These are phyloP conservation scores for Mesitornis unicolor DNA, from an alignment of 2,113 vertebrate species.

Conservation along the genomic window DNA sequence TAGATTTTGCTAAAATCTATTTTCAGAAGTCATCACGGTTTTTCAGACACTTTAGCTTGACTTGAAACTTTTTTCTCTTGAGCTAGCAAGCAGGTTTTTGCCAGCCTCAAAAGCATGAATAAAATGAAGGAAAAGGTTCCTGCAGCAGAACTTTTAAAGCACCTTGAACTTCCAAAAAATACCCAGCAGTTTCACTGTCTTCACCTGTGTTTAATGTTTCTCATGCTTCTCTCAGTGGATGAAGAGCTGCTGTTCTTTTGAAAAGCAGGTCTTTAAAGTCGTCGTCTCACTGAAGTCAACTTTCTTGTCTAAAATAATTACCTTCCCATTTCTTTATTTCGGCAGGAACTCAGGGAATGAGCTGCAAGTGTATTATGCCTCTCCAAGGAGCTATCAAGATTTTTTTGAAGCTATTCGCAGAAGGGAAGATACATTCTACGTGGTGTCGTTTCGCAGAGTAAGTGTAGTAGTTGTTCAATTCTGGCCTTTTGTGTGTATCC, in stretches of 20 bases:
- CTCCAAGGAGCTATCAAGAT: conserved; percentile 84
- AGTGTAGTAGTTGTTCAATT: conserved; percentile 44
- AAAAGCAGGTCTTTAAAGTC: not conserved
- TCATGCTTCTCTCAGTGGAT: not conserved
- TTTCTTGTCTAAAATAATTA: not conserved
- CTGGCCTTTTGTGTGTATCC: not conserved
- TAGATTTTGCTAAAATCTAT: not conserved
- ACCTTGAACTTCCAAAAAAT: not conserved
- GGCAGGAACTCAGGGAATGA: conserved; percentile 83
- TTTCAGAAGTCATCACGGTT: not conserved
- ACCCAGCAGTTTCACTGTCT: not conserved
- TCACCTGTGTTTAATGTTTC: not conserved
- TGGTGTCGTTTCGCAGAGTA: conserved; percentile 95
- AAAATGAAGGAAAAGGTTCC: not conserved
- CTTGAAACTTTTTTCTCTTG: not conserved
- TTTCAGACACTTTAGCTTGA: not conserved
- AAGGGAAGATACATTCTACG: conserved; percentile 90
- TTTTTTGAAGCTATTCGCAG: conserved; percentile 91
- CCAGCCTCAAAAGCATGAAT: not conserved
- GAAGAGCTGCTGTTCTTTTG: not conserved
- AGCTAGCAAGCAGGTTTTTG: not conserved
- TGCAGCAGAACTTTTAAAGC: not conserved
- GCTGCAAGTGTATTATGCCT: conserved; percentile 91
- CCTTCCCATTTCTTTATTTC: not conserved
- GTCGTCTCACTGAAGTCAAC: not conserved